Evolutionary conservation across 1,140 invertebrate genomes (phyloP).

Genomic region (Aphis gossypii): DNA sequence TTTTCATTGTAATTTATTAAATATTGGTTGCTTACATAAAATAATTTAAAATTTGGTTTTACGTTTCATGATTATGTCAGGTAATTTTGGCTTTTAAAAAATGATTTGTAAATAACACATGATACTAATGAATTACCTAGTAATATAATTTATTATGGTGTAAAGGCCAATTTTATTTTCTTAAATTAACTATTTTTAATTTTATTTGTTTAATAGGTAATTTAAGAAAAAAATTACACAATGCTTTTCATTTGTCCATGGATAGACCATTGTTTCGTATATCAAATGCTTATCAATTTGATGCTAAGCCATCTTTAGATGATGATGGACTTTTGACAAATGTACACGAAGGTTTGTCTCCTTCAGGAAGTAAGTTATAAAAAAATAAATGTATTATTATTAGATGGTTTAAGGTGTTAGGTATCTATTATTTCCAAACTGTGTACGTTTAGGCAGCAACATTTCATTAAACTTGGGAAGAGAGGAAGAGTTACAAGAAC

Average conservation of each 20-base stretch:
- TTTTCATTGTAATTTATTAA: neutral
- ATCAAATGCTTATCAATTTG: constrained; percentile 54
- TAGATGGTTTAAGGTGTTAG: neutral
- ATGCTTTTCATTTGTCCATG: constrained; percentile 38
- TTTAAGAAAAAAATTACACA: constrained; percentile 53
- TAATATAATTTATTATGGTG: neutral
- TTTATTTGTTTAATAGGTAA: neutral
- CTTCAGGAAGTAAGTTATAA: constrained; percentile 57
- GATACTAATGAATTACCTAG: neutral
- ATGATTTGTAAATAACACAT: neutral
- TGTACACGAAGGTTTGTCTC: constrained; percentile 58
- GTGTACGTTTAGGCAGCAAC: constrained; percentile 37
- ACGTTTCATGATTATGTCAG: neutral
- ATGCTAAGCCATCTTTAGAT: neutral
- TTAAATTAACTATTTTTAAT: neutral
- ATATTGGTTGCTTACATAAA: neutral
- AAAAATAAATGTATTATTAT: constrained; percentile 7
- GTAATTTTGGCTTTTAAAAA: neutral
- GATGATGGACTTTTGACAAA: constrained; percentile 55
- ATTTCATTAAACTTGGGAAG: neutral
- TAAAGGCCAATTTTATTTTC: neutral
- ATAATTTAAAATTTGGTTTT: neutral
- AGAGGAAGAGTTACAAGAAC: constrained; percentile 42
- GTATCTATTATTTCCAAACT: constrained; percentile 45
- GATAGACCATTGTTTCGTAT: constrained; percentile 47